These are phyloP conservation scores for Corythornis leucogaster DNA, from an alignment of 2,797 vertebrate genomes.

Conservation along the genomic window DNA sequence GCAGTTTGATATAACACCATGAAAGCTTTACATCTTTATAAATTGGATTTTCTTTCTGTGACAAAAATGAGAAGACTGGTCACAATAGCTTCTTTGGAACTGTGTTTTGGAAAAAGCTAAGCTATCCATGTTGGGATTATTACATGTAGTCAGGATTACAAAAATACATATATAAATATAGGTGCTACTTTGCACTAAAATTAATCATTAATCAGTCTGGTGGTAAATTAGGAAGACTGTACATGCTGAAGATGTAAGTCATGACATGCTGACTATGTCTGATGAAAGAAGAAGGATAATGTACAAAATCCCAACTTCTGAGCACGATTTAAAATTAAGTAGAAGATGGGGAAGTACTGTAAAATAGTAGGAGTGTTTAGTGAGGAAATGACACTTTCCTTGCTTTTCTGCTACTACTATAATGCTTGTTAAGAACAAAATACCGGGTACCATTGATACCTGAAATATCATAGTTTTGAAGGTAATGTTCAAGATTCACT, in stretches of 20 bases:
- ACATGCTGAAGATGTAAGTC: not conserved
- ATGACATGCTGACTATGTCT: not conserved
- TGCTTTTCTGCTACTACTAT: not conserved
- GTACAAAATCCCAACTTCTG: not conserved
- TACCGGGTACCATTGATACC: not conserved
- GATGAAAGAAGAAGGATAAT: not conserved
- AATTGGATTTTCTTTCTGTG: conserved; percentile 32
- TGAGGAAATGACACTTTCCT: not conserved
- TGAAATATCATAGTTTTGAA: not conserved
- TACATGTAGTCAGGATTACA: not conserved
- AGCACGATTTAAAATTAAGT: not conserved
- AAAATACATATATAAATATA: not conserved
- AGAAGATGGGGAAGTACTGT: not conserved
- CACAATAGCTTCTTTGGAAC: not conserved
- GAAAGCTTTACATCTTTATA: not conserved
- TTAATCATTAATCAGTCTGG: not conserved
- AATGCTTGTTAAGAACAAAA: not conserved
- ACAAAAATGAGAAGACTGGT: not conserved
- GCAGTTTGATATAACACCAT: not conserved
- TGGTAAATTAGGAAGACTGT: not conserved
- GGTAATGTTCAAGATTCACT: not conserved
- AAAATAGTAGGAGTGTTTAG: not conserved
- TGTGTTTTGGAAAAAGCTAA: not conserved
- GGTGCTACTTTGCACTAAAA: not conserved
- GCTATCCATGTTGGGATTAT: not conserved